Conservation (phyloP, 2,113 vertebrate species). For the Hydrochoerus hydrochaeris region DNA sequence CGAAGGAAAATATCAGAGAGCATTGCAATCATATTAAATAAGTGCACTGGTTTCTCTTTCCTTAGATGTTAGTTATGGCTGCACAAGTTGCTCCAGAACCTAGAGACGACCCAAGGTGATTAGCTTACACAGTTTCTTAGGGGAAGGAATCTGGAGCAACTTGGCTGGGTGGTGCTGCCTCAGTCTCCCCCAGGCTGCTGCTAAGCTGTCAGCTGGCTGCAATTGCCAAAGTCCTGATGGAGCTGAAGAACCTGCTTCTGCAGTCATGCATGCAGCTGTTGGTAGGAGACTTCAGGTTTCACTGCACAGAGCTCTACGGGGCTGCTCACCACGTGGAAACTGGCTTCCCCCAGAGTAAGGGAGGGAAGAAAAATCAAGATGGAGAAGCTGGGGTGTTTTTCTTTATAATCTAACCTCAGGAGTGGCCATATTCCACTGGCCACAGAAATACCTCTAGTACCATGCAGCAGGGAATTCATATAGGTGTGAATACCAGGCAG, state of each 20-base stretch:
- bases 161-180: background rate
- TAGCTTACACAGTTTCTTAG: background rate
- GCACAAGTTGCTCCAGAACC: background rate
- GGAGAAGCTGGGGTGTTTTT: background rate
- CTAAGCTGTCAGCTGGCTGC: background rate
- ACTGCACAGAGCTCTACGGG: background rate
- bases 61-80: background rate
- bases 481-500: background rate
- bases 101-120: background rate
- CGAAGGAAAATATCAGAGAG: background rate
- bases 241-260: background rate
- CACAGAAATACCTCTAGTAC: background rate
- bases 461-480: background rate
- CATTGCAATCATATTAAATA: background rate
- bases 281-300: background rate
- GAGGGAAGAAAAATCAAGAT: background rate
- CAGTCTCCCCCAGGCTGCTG: background rate
- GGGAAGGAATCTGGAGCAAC: background rate
- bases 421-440: background rate
- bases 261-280: rapidly evolving
- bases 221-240: background rate
- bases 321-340: background rate
- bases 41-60: background rate
- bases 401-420: background rate
- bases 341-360: background rate